Base-by-base conservation (phyloP, 2,888 invertebrate genomes). In the Tenthredo mesomela region DNA sequence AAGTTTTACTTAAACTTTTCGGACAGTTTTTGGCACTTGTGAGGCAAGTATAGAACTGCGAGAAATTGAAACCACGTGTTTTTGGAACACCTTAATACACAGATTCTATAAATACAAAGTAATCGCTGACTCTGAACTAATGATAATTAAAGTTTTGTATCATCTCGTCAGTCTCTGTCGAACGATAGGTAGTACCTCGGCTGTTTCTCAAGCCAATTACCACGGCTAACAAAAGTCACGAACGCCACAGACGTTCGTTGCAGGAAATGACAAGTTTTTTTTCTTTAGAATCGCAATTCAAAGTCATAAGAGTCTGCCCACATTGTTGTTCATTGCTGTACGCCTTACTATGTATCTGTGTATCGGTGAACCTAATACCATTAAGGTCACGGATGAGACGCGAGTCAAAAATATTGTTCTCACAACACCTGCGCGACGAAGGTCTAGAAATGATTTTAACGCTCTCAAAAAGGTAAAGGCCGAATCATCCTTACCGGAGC, bases 401-500 rank as follows among this genome's bases (percentile, higher is more conserved):
- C 37, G 1, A 40, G 80, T 21, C 12, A 40, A 18, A 80, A 61
- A 61, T 80, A 40, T 50, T 80, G 25, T 58, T 80, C 58, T 50
- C 40, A 21, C 61, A 77, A 77, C 58, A 61, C 40, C 40, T 80
- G 61, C 58, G 12, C 37, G 9, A 15, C 25, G 29, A 61, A 61
- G 61, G 61, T 50, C 37, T 61, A 40, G 29, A 4, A 50, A 54
- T 54, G 12, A 15, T 50, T 58, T 43, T 18, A 61, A 80, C 10
- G 58, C 29, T 61, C 80, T 80, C 40, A 25, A 80, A 61, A 80
- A 61, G 80, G 61, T 40, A 61, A n/a, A 58, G 40, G 61, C 80
- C 80, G 58, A 80, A 61, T 80, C 80, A 80, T 80, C 80, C 80
- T 80, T 18, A 21, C 61, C 21, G 40, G 40, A 80, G 80, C 61